These are phyloP conservation scores for Sebastes fasciatus DNA, from an alignment of 2,113 vertebrate species.

Conservation along the genomic window DNA sequence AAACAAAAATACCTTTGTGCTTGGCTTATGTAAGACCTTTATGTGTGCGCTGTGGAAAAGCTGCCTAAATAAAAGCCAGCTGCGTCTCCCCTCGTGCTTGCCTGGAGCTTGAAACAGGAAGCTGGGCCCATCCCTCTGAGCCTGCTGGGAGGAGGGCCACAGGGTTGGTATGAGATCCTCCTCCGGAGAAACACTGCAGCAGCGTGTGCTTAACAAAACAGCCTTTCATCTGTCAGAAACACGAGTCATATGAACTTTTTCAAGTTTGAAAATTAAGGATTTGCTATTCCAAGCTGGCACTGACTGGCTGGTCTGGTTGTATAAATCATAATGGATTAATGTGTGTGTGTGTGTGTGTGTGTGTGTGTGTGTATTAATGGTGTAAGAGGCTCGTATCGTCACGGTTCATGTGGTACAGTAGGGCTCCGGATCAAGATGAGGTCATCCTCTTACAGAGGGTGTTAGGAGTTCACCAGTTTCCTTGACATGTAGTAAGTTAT, in stretches of 20 bases:
- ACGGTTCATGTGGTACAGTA: slow-evolving; percentile 7
- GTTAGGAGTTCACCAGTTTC: background rate
- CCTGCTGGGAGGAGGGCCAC: slow-evolving; percentile 42
- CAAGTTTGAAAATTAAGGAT: slow-evolving; percentile 7
- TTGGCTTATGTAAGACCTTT: background rate
- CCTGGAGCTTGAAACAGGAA: slow-evolving; percentile 59
- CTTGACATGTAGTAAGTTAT: background rate
- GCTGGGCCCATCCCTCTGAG: slow-evolving; percentile 30
- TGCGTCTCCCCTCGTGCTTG: slow-evolving; percentile 26
- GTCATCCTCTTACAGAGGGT: background rate
- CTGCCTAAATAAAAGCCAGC: slow-evolving; percentile 58
- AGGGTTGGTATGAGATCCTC: slow-evolving; percentile 30
- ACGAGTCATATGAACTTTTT: slow-evolving; percentile 25
- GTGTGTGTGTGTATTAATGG: slow-evolving; percentile 2
- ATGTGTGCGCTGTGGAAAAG: slow-evolving; percentile 10
- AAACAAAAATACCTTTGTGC: slow-evolving; percentile 23
- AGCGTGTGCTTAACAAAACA: slow-evolving; percentile 28
- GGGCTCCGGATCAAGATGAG: slow-evolving; percentile 11
- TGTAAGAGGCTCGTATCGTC: background rate
- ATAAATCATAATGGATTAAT: slow-evolving; percentile 11
- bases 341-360: background rate
- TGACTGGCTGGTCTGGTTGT: background rate
- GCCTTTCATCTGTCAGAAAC: slow-evolving; percentile 42
- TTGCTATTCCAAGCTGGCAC: slow-evolving; percentile 5
- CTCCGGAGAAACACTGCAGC: slow-evolving; percentile 26